Evolutionary conservation across 2,113 vertebrate genomes (phyloP).

Genomic region (Chaenocephalus aceratus): DNA sequence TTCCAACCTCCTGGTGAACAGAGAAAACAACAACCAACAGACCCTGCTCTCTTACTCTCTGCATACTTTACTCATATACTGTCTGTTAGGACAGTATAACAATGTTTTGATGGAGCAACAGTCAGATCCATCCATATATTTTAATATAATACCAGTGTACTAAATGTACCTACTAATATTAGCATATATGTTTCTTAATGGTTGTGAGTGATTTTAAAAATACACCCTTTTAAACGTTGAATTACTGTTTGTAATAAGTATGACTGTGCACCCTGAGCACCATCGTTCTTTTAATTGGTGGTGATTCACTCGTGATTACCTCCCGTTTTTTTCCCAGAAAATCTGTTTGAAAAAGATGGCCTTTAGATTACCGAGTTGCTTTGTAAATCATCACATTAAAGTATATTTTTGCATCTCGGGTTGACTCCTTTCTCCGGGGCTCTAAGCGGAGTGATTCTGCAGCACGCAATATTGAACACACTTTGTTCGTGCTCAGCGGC

Average conservation of each 20-base stretch:
- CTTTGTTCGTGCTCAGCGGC: conserved; percentile 98
- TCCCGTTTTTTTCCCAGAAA: conserved; percentile 83
- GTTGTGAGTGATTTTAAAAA: neutral
- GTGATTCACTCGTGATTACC: conserved; percentile 87
- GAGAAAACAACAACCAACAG: conserved; percentile 70
- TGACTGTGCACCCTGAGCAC: neutral
- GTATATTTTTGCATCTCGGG: conserved; percentile 84
- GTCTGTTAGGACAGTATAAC: neutral
- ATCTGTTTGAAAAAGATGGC: conserved; percentile 82
- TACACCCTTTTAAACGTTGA: neutral
- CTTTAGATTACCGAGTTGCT: conserved; percentile 89
- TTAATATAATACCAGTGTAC: neutral
- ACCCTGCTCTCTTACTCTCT: conserved; percentile 46
- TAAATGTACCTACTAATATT: neutral
- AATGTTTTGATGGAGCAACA: conserved; percentile 12
- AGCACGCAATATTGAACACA: conserved; percentile 94
- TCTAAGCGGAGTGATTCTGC: conserved; percentile 88
- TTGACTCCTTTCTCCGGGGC: conserved; percentile 80
- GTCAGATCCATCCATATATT: conserved; percentile 1
- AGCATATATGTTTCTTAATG: neutral
- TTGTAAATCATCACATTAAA: conserved; percentile 90
- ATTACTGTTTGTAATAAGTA: neutral
- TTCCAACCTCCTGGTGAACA: conserved; percentile 82
- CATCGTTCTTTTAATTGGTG: conserved; percentile 88
- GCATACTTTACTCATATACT: conserved; percentile 30